Conservation (phyloP, 30 jellyfish, hydroid and myxozoan species). For the Turritopsis dohrnii region DNA sequence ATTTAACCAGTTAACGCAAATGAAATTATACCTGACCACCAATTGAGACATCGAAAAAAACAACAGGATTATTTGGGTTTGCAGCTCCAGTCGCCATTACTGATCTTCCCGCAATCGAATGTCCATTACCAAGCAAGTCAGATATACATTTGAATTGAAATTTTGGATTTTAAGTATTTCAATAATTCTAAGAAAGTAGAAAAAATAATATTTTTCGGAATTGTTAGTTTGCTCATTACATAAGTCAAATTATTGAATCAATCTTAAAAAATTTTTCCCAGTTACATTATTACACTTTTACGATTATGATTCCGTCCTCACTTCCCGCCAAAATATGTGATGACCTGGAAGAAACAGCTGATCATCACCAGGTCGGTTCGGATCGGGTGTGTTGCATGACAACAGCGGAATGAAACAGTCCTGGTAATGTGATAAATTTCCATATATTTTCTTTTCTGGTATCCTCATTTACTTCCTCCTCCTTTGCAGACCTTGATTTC, state of each 20-base stretch:
- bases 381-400: background rate
- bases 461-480: background rate
- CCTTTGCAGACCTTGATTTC: background rate
- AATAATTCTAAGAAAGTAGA: background rate
- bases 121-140: background rate
- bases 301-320: background rate
- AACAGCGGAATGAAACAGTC: background rate
- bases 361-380: background rate
- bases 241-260: background rate
- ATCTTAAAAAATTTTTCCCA: background rate
- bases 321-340: background rate
- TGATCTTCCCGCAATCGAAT: background rate
- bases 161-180: background rate
- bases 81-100: constrained; percentile 70
- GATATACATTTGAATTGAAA: background rate
- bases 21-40: constrained; percentile 81
- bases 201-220: no score
- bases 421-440: background rate
- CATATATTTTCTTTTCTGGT: background rate
- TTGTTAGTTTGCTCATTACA: no score
- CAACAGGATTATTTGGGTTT: constrained; percentile 84
- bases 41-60: constrained; percentile 73
- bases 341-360: background rate
- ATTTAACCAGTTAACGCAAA: no score
- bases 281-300: background rate